phyloP scores from a whole-genome alignment of 2,113 vertebrate genomes.

The Carassius auratus region DNA sequence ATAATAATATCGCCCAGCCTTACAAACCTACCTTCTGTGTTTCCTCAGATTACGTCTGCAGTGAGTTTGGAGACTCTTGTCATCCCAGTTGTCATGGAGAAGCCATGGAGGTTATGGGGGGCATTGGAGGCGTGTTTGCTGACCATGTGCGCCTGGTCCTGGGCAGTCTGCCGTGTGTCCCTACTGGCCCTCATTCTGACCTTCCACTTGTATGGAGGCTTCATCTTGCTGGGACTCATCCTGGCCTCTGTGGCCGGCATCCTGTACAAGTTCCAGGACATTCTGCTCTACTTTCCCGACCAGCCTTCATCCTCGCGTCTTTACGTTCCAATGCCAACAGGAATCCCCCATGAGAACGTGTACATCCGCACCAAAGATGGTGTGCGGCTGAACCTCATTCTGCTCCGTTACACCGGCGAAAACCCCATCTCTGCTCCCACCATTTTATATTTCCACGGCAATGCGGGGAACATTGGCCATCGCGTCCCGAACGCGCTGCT shows the following conservation, averaged over 20 bases:
- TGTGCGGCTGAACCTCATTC: slow-evolving; percentile 92
- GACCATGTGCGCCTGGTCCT: slow-evolving; percentile 90
- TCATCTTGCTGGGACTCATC: slow-evolving; percentile 88
- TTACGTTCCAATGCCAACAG: slow-evolving; percentile 95
- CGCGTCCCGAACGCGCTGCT: slow-evolving; percentile 93
- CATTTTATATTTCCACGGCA: slow-evolving; percentile 97
- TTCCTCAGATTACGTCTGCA: slow-evolving; percentile 37
- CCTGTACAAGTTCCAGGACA: slow-evolving; percentile 97
- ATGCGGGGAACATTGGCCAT: slow-evolving; percentile 97
- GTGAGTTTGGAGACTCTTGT: slow-evolving; percentile 35
- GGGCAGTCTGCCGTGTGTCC: slow-evolving; percentile 94
- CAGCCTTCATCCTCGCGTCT: slow-evolving; percentile 97
- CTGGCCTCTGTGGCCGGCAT: slow-evolving; percentile 90
- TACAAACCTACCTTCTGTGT: slow-evolving; percentile 3
- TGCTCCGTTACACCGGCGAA: slow-evolving; percentile 93
- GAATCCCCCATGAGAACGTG: slow-evolving; percentile 94
- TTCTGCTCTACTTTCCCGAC: slow-evolving; percentile 96
- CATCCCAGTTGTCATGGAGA: slow-evolving; percentile 86
- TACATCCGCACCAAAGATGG: slow-evolving; percentile 96
- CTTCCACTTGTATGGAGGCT: slow-evolving; percentile 93
- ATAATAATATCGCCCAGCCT: neutral
- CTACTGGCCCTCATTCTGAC: slow-evolving; percentile 96
- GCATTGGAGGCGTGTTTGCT: slow-evolving; percentile 85
- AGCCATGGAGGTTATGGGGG: slow-evolving; percentile 94
- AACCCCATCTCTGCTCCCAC: slow-evolving; percentile 84